Evolutionary conservation across 92 coral and sea anemone genomes (phyloP), one percentile per base, ranked within the genome.

Genomic region (Palythoa grandiflora): DNA sequence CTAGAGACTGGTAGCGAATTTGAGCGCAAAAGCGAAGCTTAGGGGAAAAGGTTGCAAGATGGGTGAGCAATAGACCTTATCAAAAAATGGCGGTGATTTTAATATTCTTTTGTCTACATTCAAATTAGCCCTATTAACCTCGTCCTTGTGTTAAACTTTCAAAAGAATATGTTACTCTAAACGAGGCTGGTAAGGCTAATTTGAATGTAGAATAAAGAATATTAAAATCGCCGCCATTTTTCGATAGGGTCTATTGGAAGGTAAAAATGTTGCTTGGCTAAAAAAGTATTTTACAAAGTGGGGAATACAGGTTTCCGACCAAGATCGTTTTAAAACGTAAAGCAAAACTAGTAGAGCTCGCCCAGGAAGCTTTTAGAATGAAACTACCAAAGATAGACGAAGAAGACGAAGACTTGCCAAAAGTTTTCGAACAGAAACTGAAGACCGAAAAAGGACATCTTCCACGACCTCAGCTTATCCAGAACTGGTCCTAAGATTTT

Each of bases 341-440:
- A 86, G 80, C 80, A 9, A 84, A 86, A 76, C 76, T 71, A 17
- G 83, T 86, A 10, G 89, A 60, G 21, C 88, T 85, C 73, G 73
- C 68, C 8, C 68, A 9, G 36, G 55, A 85, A 21, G 73, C 88
- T 8, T 47, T 53, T 74, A 61, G 50, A 74, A 86, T 86, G 73
- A 86, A 86, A 75, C 39, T 57, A 72, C 89, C 12, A 60, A 61
- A 28, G 89, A 61, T 75, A 2, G 89, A 75, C 20, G 89, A 86
- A 86, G 84, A 75, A 2, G 12, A 60, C 20, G 20, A 60, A 60
- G 20, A 60, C 47, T 28, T 28, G 14, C 39, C 73, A 5, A 7
- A 68, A 12, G 39, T 55, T 85, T 16, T 36, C 59, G 12, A 47
- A 36, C 40, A 28, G 28, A 84, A 68, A 73, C 80, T 39, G 55